A percentile compares a stretch with the other conserved stretches of the same genome.
phyloP scores from a whole-genome alignment of 2,888 invertebrate genomes.

The Flexamia atlantica region DNA sequence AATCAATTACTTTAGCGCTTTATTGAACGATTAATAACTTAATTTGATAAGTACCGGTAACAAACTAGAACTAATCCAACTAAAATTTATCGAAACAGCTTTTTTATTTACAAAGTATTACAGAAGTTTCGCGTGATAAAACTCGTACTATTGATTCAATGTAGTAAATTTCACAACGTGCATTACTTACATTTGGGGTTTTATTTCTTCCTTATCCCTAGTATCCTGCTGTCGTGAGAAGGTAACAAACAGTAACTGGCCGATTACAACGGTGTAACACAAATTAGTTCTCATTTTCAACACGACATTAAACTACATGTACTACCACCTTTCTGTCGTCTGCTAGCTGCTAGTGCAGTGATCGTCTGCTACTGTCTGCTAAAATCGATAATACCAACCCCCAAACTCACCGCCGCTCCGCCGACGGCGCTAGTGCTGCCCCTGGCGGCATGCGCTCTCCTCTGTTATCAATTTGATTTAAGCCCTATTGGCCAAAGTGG shows the following conservation, averaged over 20 bases:
- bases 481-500: background rate
- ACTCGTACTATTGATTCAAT: background rate
- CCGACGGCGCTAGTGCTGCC: background rate
- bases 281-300: conserved; percentile 33
- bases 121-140: no score
- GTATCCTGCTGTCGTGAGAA: conserved; percentile 11
- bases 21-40: no score
- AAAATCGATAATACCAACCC: conserved; percentile 18
- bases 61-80: no score
- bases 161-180: background rate
- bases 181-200: conserved; percentile 48
- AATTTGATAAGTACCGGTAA: no score
- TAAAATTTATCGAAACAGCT: no score
- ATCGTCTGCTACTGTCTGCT: conserved; percentile 10
- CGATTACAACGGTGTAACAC: background rate
- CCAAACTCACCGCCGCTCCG: background rate
- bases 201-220: conserved; percentile 34
- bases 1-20: no score
- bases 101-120: no score
- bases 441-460: background rate
- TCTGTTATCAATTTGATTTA: conserved; percentile 23
- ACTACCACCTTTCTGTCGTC: background rate
- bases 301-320: background rate
- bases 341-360: conserved; percentile 19
- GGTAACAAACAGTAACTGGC: conserved; percentile 9